Base-by-base conservation (phyloP, 2,888 invertebrate genomes). In the Anthrax anthrax region DNA sequence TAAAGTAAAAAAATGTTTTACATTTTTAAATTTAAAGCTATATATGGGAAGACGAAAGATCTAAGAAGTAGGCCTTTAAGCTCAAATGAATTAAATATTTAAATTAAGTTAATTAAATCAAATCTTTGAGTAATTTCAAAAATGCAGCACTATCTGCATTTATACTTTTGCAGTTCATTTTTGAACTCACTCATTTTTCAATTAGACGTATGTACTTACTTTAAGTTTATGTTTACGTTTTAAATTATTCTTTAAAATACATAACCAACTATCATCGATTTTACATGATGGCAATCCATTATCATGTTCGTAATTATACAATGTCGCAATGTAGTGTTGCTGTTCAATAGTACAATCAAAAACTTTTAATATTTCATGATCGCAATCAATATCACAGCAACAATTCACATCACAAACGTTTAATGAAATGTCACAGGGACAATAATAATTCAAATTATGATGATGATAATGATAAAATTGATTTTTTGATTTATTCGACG, bases 361-460 rank as follows among this genome's bases (percentile, higher is more conserved):
- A 0, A 59, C 59, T 16, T 55, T 54, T 1, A 60, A 43, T 29
- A 58, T 57, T 9, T 57, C 58, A 0, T 46, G 3, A 0, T 55
- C 63, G 56, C 87, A 88, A 55, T 85, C 83, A 14, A 58, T 58
- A 61, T 88, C 87, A 60, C 88, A 88, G 58, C 87, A 87, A 58
- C 87, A 87, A 61, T 84, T 84, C 14, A 84, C 71, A 59, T 88
- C 83, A 61, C 88, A 88, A 10, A 64, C 61, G 38, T 69, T 62
- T 1, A 58, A 50, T 67, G 65, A 71, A 41, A 77, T 58, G 63
- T 80, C 74, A 54, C 80, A 80, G 38, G 68, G 58, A 55, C 80
- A 80, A 48, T 67, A 64, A 37, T 69, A 64, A 17, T 56, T 55
- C 16, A 50, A 50, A 38, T 12, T 5, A 27, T 27, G 9, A 27